A percentile compares a stretch with the other conserved stretches of the same genome.
These are phyloP conservation scores for Leucopternis melanops DNA, from an alignment of 2,113 vertebrate genomes.

Conservation along the genomic window DNA sequence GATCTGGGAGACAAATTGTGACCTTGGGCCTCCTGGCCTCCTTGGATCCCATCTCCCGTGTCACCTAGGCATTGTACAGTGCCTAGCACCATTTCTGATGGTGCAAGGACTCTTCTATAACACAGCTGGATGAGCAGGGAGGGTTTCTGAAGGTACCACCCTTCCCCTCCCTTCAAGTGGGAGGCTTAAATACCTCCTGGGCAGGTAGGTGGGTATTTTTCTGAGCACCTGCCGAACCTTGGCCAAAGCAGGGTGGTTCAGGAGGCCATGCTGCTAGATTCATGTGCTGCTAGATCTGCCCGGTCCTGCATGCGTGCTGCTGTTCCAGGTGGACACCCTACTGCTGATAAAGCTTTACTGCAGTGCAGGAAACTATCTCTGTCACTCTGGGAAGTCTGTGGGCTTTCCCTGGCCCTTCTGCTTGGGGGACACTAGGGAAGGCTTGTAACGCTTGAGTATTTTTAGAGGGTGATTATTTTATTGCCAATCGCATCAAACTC, in stretches of 20 bases:
- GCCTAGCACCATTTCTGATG: background rate
- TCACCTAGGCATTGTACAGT: background rate
- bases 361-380: background rate
- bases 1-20: background rate
- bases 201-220: background rate
- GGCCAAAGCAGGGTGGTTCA: background rate
- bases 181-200: background rate
- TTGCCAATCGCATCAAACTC: background rate
- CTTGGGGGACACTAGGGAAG: background rate
- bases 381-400: background rate
- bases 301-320: rapidly evolving
- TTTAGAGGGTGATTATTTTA: background rate
- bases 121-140: rapidly evolving
- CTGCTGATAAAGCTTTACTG: background rate
- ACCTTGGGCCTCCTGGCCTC: background rate
- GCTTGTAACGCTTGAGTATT: background rate
- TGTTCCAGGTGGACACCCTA: background rate
- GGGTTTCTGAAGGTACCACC: background rate
- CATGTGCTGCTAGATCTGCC: background rate
- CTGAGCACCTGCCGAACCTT: background rate
- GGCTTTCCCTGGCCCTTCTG: background rate
- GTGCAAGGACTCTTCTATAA: background rate
- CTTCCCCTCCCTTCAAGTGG: background rate
- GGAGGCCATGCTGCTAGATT: background rate
- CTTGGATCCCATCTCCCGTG: rapidly evolving